Evolutionary conservation across 2,113 vertebrate genomes (phyloP), one percentile per base, ranked within the genome.

Genomic region (Datnioides undecimradiatus): DNA sequence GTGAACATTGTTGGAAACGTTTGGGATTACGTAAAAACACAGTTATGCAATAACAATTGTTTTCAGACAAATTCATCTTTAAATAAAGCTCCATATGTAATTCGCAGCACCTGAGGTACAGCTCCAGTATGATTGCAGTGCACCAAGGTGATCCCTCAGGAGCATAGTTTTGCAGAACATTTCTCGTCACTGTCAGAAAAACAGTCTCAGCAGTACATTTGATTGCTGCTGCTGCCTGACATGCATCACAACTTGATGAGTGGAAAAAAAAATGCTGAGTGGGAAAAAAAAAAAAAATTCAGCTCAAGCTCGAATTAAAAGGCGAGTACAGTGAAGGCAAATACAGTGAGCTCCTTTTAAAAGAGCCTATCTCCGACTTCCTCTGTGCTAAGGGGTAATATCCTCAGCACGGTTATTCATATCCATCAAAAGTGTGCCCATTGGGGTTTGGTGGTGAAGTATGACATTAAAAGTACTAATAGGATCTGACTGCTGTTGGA

Each of bases 401-500:
- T 82, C 43, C 34, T 45, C 25, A 10, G 69, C 55, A 16, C 0
- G n/a, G 23, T 55, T 63, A 19, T 78, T 55, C 63, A 52, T 62
- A 67, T 55, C 73, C 36, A 34, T 65, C 8, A 9, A 23, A 41
- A 2, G 17, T n/a, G 43, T n/a, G 43, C 63, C 66, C 46, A 8
- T 0, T 40, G 71, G 79, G 60, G n/a, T 46, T 76, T 25, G 9
- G n/a, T 0, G 41, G 23, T 63, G 75, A 82, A 74, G 62, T 40
- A 51, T 80, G 41, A 77, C 49, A 76, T 83, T 86, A 80, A 72
- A 84, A 45, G 76, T 64, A 9, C 64, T 86, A 88, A 91, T 72
- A 79, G 87, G 80, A 81, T 88, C 58, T 41, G 69, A 80, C 86
- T 68, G 40, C 65, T 73, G 71, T 41, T 82, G 36, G 38, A 58